Evolutionary conservation across 2,888 invertebrate genomes (phyloP).

Genomic region (Axea sp.): DNA sequence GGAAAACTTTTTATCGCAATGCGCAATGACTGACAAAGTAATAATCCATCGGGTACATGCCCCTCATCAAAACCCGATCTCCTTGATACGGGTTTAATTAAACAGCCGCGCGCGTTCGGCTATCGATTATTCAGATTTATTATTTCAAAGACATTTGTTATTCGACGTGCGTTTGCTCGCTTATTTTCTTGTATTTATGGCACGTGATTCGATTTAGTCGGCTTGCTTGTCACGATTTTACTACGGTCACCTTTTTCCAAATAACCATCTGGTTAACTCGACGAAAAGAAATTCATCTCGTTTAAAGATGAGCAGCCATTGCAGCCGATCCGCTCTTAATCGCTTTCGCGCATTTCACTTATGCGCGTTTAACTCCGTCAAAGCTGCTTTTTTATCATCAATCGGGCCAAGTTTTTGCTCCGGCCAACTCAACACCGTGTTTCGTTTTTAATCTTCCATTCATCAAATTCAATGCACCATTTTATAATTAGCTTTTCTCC

Average conservation of each 20-base stretch:
- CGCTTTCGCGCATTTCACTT: too few relatives aligned
- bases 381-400: too few relatives aligned
- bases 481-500: too few relatives aligned
- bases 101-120: slow-evolving; percentile 23
- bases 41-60: slow-evolving; percentile 12
- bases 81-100: slow-evolving; percentile 47
- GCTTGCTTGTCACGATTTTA: slow-evolving; percentile 26
- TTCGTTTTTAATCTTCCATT: too few relatives aligned
- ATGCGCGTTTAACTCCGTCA: too few relatives aligned
- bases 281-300: too few relatives aligned
- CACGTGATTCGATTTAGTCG: slow-evolving; percentile 34
- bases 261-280: slow-evolving; percentile 17
- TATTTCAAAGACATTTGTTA: slow-evolving; percentile 44
- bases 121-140: slow-evolving; percentile 54
- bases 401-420: too few relatives aligned
- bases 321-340: too few relatives aligned
- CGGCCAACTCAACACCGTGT: too few relatives aligned
- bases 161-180: slow-evolving; percentile 32
- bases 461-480: too few relatives aligned
- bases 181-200: slow-evolving; percentile 53
- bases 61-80: slow-evolving; percentile 19
- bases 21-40: slow-evolving; percentile 22
- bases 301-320: too few relatives aligned
- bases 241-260: slow-evolving; percentile 3
- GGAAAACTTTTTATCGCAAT: slow-evolving; percentile 8